These are phyloP conservation scores for Polietes domitor DNA, from an alignment of 2,888 invertebrate genomes.

Conservation along the genomic window DNA sequence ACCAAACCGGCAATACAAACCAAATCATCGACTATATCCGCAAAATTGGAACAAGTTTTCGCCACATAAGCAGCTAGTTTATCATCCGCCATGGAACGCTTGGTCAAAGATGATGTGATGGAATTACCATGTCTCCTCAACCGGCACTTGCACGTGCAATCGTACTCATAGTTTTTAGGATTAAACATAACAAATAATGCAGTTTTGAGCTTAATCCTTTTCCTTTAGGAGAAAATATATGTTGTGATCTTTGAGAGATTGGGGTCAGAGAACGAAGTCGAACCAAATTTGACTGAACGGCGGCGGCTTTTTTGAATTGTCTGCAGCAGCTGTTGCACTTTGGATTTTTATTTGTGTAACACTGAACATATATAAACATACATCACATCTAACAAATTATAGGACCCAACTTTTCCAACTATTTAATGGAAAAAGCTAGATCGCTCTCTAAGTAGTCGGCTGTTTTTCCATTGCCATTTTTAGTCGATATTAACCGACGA, in stretches of 20 bases:
- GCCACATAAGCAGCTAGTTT: slow-evolving; percentile 84
- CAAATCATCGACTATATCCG: slow-evolving; percentile 83
- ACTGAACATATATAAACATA: no score
- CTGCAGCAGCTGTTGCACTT: not conserved
- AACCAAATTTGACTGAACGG: no score
- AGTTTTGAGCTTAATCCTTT: not conserved
- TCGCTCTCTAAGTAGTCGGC: no score
- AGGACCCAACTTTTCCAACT: no score
- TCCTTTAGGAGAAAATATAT: not conserved
- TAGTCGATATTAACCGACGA: no score
- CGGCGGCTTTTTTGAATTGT: no score
- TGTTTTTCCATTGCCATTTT: no score
- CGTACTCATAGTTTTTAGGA: slow-evolving; percentile 77
- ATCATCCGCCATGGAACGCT: slow-evolving; percentile 83
- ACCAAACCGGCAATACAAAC: slow-evolving; percentile 73
- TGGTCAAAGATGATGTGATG: slow-evolving; percentile 85
- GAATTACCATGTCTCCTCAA: slow-evolving; percentile 80
- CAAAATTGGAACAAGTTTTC: slow-evolving; percentile 84
- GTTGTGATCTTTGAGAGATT: no score
- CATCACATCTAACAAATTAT: no score
- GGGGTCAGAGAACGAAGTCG: no score
- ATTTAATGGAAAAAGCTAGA: no score
- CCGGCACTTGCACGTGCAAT: slow-evolving; percentile 84
- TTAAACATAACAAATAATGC: slow-evolving; percentile 54
- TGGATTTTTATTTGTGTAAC: no score